These are phyloP conservation scores for Epizoanthus ramosus DNA, from an alignment of 92 coral and sea anemone species.

Conservation along the genomic window DNA sequence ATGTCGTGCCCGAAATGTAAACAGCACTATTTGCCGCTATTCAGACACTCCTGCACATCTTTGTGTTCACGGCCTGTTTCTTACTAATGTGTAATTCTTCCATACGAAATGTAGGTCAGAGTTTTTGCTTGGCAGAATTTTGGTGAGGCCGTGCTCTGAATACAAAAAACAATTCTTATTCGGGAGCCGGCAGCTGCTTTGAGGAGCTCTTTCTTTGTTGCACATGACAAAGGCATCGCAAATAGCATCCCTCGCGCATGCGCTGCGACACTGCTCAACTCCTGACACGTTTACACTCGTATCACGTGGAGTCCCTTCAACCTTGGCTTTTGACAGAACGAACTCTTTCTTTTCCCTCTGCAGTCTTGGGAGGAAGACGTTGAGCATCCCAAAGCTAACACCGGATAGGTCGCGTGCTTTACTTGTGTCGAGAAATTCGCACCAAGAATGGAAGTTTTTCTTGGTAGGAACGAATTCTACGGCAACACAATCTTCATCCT, in stretches of 20 bases:
- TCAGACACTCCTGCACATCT: no score
- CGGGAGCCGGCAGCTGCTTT: constrained; percentile 42
- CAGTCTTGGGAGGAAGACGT: constrained; percentile 46
- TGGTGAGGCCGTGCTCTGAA: constrained; percentile 38
- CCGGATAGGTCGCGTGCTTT: not conserved
- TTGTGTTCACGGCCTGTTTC: no score
- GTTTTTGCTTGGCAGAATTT: constrained; percentile 7
- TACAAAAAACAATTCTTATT: constrained; percentile 47
- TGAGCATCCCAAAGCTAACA: not conserved
- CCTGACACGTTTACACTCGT: not conserved
- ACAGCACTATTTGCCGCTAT: no score
- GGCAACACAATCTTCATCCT: constrained; percentile 47
- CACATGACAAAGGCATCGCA: constrained; percentile 55
- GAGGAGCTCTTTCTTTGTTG: not conserved
- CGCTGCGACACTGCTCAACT: not conserved
- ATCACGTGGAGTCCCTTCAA: constrained; percentile 19
- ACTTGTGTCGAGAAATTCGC: constrained; percentile 29
- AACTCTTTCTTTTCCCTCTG: constrained; percentile 43
- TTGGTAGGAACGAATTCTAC: constrained; percentile 2
- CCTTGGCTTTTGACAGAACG: constrained; percentile 17
- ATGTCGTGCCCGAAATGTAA: no score
- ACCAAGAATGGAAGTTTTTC: no score
- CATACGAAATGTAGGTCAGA: constrained; percentile 44
- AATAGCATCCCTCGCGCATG: constrained; percentile 36
- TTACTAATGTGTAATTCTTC: constrained; percentile 27